These are phyloP conservation scores for Euplexia lucipara DNA, from an alignment of 2,888 invertebrate genomes.

Conservation along the genomic window DNA sequence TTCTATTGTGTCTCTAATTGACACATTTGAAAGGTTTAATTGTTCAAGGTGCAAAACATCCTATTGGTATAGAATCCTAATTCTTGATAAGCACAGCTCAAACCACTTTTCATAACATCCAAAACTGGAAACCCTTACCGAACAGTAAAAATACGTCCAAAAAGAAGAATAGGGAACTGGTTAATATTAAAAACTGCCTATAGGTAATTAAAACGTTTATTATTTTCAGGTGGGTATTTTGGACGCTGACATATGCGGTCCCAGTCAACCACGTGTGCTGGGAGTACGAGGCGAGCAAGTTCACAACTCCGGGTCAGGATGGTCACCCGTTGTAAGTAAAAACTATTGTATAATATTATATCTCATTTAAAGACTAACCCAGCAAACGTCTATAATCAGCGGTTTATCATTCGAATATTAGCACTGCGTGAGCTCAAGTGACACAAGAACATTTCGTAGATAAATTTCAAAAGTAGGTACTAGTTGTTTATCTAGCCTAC, in stretches of 20 bases:
- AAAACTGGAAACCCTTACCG: no score
- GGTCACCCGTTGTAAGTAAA: slow-evolving; percentile 97
- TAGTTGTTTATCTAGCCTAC: no score
- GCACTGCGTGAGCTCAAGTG: no score
- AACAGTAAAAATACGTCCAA: not conserved
- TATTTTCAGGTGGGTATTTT: slow-evolving; percentile 96
- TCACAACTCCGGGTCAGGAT: slow-evolving; percentile 98
- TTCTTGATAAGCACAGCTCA: no score
- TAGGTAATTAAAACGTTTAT: not conserved
- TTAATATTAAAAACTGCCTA: no score
- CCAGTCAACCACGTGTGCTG: slow-evolving; percentile 98
- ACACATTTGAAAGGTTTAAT: no score
- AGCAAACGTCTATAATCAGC: not conserved
- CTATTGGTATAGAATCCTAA: no score
- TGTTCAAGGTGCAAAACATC: no score
- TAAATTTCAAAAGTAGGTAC: no score
- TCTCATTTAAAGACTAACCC: no score
- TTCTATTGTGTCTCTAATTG: not conserved
- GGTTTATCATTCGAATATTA: not conserved
- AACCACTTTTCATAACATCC: no score
- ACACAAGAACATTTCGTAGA: no score
- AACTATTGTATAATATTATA: not conserved
- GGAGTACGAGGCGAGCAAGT: slow-evolving; percentile 98
- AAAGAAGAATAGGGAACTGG: not conserved
- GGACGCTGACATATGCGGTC: slow-evolving; percentile 99